Base-by-base conservation (phyloP, 2,797 vertebrate species). In the Pelochelys cantorii region DNA sequence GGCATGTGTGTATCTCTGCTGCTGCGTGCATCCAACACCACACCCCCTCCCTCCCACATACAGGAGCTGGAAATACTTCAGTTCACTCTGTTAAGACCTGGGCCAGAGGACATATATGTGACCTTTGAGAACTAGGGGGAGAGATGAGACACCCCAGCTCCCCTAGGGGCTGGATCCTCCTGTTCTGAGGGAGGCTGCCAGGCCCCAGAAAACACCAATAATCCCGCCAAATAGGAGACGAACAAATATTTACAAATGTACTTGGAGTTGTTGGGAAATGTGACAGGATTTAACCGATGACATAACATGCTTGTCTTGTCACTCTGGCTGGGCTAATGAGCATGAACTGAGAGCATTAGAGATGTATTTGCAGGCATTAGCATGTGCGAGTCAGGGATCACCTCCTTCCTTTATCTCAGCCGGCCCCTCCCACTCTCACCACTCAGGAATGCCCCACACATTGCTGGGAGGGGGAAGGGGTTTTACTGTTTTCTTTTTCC, bases 221-320 rank as follows among this genome's bases (percentile, higher is more conserved):
- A 5, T 56, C 87, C 89, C 68, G 81, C 93, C 89, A 37, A 42
- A 2, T 78, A 34, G 93, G 80, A 91, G 62, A 80, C 91, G 95
- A 96, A 93, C 57, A 96, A 96, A 96, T 92, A 91, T 94, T 97
- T 96, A 1, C 83, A 90, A 96, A 95, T 5, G 74, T 77, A 95
- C 94, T 96, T 90, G 57, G 91, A 96, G 93, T 92, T 95, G 87
- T 0, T 86, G 93, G 93, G 93, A 97, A 89, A 91, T 87, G 87
- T 81, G 94, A 83, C 86, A 25, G 94, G 92, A 78, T 95, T 97
- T 95, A 95, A 97, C 87, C 0, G 9, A 87, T 95, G 94, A 95
- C 94, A 92, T 86, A 91, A 85, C 92, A 31, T 1, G 31, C 95
- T 42, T 9, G 90, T 84, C 94, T 93, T 90, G 94, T 93, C 94